A percentile compares a stretch with the other conserved stretches of the same genome.
phyloP scores from a whole-genome alignment of 2,797 vertebrate species.

The Todus mexicanus region DNA sequence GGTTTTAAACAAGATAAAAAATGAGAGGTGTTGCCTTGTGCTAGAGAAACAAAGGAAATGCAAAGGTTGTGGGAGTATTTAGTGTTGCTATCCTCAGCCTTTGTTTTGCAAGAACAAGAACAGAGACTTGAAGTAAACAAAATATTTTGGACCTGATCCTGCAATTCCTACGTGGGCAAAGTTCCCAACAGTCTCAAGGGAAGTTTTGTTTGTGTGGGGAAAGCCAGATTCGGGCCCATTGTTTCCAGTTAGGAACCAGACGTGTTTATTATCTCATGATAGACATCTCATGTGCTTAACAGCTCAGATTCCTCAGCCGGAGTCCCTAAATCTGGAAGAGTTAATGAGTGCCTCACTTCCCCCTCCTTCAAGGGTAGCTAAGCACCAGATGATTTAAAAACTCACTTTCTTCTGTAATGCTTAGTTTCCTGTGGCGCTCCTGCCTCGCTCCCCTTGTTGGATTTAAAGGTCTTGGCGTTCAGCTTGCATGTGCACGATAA shows the following conservation, averaged over 20 bases:
- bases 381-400: not conserved
- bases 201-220: constrained; percentile 55
- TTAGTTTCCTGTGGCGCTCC: not conserved
- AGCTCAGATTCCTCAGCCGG: not conserved
- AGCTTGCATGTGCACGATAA: not conserved
- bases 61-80: constrained; percentile 45
- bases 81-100: constrained; percentile 28
- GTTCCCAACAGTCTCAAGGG: constrained; percentile 46
- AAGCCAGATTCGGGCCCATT: constrained; percentile 37
- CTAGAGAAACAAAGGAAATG: constrained; percentile 37
- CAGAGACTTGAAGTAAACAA: constrained; percentile 59
- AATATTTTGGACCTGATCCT: constrained; percentile 55
- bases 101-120: constrained; percentile 57
- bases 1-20: constrained; percentile 10
- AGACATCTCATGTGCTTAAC: not conserved
- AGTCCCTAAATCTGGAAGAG: not conserved
- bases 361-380: not conserved
- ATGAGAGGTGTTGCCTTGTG: not conserved
- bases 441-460: not conserved
- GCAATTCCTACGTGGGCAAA: constrained; percentile 51
- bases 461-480: not conserved
- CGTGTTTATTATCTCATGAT: constrained; percentile 31
- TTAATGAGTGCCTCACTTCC: not conserved
- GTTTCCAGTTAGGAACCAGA: constrained; percentile 51
- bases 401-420: not conserved